Percentiles rank a stretch among this genome's conserved stretches.
phyloP scores from a whole-genome alignment of 2,797 vertebrate genomes.

The Alfaro cultratus region DNA sequence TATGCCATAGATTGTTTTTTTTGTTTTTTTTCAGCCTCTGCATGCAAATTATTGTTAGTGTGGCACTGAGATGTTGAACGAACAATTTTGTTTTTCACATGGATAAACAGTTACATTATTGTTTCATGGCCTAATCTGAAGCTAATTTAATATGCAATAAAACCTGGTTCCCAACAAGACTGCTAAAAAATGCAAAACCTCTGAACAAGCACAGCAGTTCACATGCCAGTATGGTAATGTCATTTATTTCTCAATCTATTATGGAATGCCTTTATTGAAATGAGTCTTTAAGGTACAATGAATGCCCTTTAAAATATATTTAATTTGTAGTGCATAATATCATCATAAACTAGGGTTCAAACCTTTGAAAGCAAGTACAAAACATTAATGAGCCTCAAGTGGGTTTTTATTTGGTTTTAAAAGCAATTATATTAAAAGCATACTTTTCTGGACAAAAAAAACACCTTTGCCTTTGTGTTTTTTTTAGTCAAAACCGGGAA shows the following conservation, averaged over 20 bases:
- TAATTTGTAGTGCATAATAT: not conserved
- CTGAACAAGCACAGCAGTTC: not conserved
- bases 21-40: not conserved
- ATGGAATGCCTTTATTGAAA: not conserved
- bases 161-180: not conserved
- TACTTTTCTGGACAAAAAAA: not conserved
- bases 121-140: not conserved
- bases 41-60: slow-evolving; percentile 21
- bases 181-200: not conserved
- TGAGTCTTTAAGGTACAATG: not conserved
- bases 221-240: not conserved
- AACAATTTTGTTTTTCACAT: not conserved
- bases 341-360: not conserved
- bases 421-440: not conserved
- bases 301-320: not conserved
- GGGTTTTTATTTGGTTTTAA: not conserved
- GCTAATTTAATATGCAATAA: not conserved
- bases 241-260: slow-evolving; percentile 8
- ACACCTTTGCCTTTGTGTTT: too few species aligned
- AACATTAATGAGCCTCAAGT: not conserved
- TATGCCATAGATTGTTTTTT: not conserved
- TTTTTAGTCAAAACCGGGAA: not conserved
- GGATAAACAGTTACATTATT: not conserved
- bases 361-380: not conserved
- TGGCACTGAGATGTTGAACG: not conserved